A percentile compares a stretch with the other conserved stretches of the same genome.
Evolutionary conservation across 92 coral and sea anemone species (phyloP).

Genomic region (Heteractis magnifica): DNA sequence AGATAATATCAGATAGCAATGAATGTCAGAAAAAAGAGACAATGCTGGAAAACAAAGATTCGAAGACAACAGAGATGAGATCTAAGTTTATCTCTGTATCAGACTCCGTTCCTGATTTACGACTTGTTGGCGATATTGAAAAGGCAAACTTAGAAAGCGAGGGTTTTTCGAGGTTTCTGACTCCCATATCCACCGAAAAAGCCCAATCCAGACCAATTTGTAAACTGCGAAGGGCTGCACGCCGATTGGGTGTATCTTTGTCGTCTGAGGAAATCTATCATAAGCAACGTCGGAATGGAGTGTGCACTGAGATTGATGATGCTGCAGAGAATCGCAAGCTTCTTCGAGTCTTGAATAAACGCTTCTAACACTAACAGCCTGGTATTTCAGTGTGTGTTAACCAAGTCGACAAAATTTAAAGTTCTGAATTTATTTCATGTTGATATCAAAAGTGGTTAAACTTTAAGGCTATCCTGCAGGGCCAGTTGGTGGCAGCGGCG

Average conservation of each 20-base stretch:
- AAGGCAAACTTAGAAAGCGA: background rate
- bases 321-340: conserved; percentile 58
- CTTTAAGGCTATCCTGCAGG: no score
- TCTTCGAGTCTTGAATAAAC: conserved; percentile 64
- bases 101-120: conserved; percentile 28
- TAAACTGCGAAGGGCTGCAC: conserved; percentile 68
- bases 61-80: background rate
- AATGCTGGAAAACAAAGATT: background rate
- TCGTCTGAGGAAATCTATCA: conserved; percentile 61
- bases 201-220: conserved; percentile 24
- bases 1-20: background rate
- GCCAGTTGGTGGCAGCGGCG: no score
- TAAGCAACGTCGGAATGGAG: conserved; percentile 55
- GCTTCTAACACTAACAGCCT: conserved; percentile 34
- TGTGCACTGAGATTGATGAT: conserved; percentile 53
- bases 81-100: background rate
- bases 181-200: background rate
- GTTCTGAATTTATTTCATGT: no score
- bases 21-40: background rate
- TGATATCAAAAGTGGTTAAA: no score
- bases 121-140: background rate
- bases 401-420: no score
- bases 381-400: no score
- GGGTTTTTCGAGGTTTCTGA: background rate
- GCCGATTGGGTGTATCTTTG: conserved; percentile 67